phyloP scores from a whole-genome alignment of 2,113 vertebrate species.

The Polyodon spathula region DNA sequence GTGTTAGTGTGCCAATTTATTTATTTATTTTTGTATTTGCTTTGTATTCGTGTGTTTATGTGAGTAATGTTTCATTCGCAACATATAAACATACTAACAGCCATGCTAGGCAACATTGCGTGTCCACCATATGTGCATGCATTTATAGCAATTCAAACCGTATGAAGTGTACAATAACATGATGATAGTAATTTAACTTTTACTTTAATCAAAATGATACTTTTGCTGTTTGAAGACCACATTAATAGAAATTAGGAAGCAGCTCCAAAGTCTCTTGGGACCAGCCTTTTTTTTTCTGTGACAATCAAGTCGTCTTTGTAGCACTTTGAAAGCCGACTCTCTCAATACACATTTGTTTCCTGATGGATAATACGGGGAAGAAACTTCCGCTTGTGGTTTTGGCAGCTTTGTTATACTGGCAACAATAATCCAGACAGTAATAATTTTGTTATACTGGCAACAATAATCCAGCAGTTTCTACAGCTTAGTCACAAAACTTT shows the following conservation, averaged over 20 bases:
- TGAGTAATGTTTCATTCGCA: too few species aligned
- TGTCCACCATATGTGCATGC: too few species aligned
- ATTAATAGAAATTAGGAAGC: conserved; percentile 34
- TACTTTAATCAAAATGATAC: conserved; percentile 26
- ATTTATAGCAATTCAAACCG: not conserved
- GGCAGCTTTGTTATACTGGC: conserved; percentile 43
- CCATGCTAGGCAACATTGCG: too few species aligned
- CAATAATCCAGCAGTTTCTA: conserved; percentile 25
- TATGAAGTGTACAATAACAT: not conserved
- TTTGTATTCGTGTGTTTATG: too few species aligned
- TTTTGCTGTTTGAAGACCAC: conserved; percentile 35
- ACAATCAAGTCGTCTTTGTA: conserved; percentile 38
- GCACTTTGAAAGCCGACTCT: conserved; percentile 33
- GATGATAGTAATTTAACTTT: not conserved
- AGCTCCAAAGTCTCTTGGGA: conserved; percentile 18
- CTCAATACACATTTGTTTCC: conserved; percentile 46
- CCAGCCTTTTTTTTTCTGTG: conserved; percentile 36
- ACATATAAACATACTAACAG: too few species aligned
- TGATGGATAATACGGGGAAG: conserved; percentile 41
- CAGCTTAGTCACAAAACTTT: conserved; percentile 1
- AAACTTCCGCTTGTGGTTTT: conserved; percentile 43
- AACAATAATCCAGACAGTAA: conserved; percentile 33
- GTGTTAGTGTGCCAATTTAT: too few species aligned
- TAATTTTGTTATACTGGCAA: conserved; percentile 37
- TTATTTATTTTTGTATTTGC: too few species aligned